Conservation (phyloP, 2,888 invertebrate species). For the Limenitis camilla region DNA sequence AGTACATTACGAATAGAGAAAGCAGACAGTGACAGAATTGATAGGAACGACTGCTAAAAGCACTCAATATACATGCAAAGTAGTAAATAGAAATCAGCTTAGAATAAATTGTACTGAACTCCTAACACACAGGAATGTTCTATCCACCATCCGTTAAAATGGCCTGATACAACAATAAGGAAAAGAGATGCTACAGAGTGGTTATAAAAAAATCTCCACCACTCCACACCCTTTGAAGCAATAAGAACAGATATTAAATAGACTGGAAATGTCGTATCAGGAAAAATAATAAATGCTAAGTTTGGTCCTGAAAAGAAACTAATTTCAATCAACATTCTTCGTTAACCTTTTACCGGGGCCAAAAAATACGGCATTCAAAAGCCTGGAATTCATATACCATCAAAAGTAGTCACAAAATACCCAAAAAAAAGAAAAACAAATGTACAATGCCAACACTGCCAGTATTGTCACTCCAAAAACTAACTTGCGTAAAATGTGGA, state of each 20-base stretch:
- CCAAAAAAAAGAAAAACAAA: conserved; percentile 19
- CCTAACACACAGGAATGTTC: not conserved
- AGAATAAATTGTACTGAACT: not conserved
- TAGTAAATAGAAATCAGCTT: not conserved
- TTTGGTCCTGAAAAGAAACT: conserved; percentile 25
- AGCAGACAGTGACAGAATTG: not conserved
- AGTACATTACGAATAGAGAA: not conserved
- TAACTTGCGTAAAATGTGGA: conserved; percentile 24
- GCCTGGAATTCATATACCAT: conserved; percentile 18
- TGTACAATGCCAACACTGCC: conserved; percentile 25
- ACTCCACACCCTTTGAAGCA: not conserved
- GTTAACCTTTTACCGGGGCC: conserved; percentile 17
- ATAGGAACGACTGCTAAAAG: not conserved
- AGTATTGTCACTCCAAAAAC: conserved; percentile 27
- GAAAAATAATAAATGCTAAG: conserved; percentile 9
- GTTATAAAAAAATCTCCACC: conserved; percentile 7
- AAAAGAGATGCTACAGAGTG: not conserved
- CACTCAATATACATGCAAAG: conserved; percentile 1
- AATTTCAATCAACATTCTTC: conserved; percentile 28
- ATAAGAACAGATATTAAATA: conserved; percentile 1
- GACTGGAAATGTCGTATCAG: conserved; percentile 1
- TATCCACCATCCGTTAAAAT: not conserved
- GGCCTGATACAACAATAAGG: conserved; percentile 1
- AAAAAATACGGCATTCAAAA: conserved; percentile 21
- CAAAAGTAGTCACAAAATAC: conserved; percentile 23